Base-by-base conservation (phyloP, 2,113 vertebrate genomes). In the Phylloscopus trochilus region DNA sequence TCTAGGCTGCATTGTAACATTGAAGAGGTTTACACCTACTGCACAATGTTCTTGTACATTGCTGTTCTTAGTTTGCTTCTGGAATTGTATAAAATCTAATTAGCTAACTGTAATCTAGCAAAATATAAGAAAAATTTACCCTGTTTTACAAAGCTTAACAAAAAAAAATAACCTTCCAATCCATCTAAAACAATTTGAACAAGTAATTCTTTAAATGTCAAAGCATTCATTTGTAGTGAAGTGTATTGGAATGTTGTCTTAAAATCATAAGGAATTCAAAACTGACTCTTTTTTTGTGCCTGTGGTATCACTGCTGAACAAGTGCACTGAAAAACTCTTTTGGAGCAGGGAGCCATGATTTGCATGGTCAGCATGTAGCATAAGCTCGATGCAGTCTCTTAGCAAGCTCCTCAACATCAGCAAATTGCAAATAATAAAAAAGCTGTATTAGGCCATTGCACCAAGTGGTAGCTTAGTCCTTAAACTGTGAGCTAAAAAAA, bases 321-420 rank as follows among this genome's bases (percentile, higher is more conserved):
- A 63, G 20, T 0, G 1, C 47, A 41, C 3, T 11, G 28, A 53
- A 51, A 81, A 87, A 10, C 23, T 14, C 59, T 24, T 33, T 10
- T 13, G 9, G 26, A 44, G 58, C 26, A 35, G 23, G 30, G 35
- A 90, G 51, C 14, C 37, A 6, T 3, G 22, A 39, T 59, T 59
- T 43, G 23, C 49, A 46, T 43, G 33, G 56, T 28, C 44, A 20
- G 26, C 33, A 19, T 0, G 1, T 3, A 47, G 46, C 1, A 0
- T 2, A 26, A 43, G 37, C 43, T 51, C 0, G 0, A 7, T 7
- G 13, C 2, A 56, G 49, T 8, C 14, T 64, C 63, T 52, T 21
- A 24, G 43, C 20, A 53, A 59, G 37, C n/a, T 63, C 33, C 26
- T 7, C 31, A 21, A 55, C 19, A 24, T 5, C 2, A 68, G 21